phyloP scores from a whole-genome alignment of 2,888 invertebrate species.

The Epinotia bilunana region DNA sequence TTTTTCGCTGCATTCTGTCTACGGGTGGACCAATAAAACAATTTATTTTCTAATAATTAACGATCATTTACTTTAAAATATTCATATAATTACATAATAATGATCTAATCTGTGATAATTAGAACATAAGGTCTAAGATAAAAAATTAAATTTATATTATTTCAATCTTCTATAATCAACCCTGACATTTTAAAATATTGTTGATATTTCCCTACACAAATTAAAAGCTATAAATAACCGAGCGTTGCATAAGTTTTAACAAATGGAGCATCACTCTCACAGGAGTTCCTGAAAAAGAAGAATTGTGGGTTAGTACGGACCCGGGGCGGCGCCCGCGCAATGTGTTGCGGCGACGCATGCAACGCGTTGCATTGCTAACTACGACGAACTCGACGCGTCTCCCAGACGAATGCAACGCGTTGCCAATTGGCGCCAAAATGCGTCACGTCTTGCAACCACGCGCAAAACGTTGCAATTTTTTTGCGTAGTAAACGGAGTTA shows the following conservation, averaged over 20 bases:
- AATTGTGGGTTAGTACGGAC: constrained; percentile 45
- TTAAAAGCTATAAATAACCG: constrained; percentile 96
- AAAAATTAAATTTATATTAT: constrained; percentile 73
- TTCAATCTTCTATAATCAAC: constrained; percentile 59
- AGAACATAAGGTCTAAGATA: constrained; percentile 77
- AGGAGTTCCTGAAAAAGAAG: constrained; percentile 90
- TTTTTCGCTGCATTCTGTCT: background rate
- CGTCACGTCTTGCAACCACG: background rate
- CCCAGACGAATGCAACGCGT: background rate
- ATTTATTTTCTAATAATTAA: constrained; percentile 80
- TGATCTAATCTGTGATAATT: constrained; percentile 72
- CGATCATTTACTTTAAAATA: constrained; percentile 84
- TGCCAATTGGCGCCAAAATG: background rate
- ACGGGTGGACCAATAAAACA: constrained; percentile 64
- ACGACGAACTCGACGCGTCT: background rate
- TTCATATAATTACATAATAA: constrained; percentile 81
- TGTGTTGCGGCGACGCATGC: background rate
- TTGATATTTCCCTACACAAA: constrained; percentile 80
- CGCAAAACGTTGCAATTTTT: background rate
- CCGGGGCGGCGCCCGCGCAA: background rate
- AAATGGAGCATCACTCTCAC: constrained; percentile 94
- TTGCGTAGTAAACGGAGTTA: background rate
- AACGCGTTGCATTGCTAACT: background rate
- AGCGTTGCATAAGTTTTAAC: constrained; percentile 97
- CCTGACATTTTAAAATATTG: constrained; percentile 75